Base-by-base conservation (phyloP, 2,888 invertebrate species). In the Mesochorus sp. region DNA sequence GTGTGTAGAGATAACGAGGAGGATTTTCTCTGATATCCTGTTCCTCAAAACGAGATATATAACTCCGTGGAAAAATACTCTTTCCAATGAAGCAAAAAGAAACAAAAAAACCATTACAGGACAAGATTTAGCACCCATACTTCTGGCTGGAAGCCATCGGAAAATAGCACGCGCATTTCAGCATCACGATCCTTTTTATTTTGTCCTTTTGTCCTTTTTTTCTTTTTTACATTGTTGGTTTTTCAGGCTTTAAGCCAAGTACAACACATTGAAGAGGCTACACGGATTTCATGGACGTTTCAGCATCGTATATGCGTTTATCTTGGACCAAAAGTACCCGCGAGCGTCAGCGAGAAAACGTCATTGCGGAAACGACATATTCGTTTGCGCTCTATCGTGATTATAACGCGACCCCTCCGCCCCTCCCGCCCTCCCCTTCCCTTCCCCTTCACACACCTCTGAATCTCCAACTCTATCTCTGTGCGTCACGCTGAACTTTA, bases 241-340 rank as follows among this genome's bases (percentile, higher is more conserved):
- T 8, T 66, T 17, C 55, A 62, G 75, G 70, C 62, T 62, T 14
- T n/a, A n/a, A 55, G 75, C 75, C 75, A 70, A 76, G 39, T 39
- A 31, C 66, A 53, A 53, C 17, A 37, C 24, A 10, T 19, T 3
- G 2, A 31, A 17, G 0, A n/a, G 24, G 51, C 12, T 26, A 47
- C 6, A 34, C 14, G 37, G 12, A 75, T 14, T 55, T 68, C 62
- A 55, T 47, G 51, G 53, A 42, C 5, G 28, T 62, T 39, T 19
- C 19, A 31, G 17, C 26, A n/a, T 44, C n/a, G 14, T 31, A 10
- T 47, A 1, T 34, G n/a, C 34, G 19, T 6, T 17, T 17, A 14
- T 42, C 26, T 21, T 47, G 6, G 55, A 24, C n/a, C 10, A 3
- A 57, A 34, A 47, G 19, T 37, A n/a, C 28, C 14, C 59, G 26